Base-by-base conservation (phyloP, 2,113 vertebrate species). In the Rhodinocichla rosea region DNA sequence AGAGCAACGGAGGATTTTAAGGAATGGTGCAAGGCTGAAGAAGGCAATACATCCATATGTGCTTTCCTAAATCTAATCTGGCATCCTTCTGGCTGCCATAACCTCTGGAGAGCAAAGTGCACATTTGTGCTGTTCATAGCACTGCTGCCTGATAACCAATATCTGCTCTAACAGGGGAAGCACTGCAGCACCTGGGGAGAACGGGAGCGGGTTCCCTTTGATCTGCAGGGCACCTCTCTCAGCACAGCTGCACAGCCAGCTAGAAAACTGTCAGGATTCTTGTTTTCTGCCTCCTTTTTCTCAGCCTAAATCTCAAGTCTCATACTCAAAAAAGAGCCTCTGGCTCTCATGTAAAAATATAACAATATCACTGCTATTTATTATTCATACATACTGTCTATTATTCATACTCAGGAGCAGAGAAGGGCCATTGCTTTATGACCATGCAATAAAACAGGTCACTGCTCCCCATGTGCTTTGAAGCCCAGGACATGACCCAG, bases 51-150 rank as follows among this genome's bases (percentile, higher is more conserved):
- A 63, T 74, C 89, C 80, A 42, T 47, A 44, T 83, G 86, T 37
- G 47, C 68, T 89, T 90, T 68, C 42, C 73, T 75, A 83, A 92
- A 89, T 78, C 56, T 71, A 64, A 84, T 78, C 89, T 94, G 96
- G 89, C 95, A 63, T 91, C 91, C 88, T 93, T 89, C 69, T 96
- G 94, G 80, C 83, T 94, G 79, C 63, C 56, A 37, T 16, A 78
- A 83, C 80, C 81, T 64, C 80, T 26, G 60, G 82, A 74, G 89
- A 89, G 90, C 86, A 97, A 92, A 93, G 96, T 83, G 89, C 92
- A 93, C 89, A 3, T 81, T 89, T 70, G 86, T 44, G 89, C 86
- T 60, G 65, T 39, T 81, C 30, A 1, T 64, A 39, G 85, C 13
- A 1, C 32, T 75, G 90, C 90, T 82, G 86, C 80, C 73, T 87